phyloP scores from a whole-genome alignment of 2,113 vertebrate species.

The Hucho hucho region DNA sequence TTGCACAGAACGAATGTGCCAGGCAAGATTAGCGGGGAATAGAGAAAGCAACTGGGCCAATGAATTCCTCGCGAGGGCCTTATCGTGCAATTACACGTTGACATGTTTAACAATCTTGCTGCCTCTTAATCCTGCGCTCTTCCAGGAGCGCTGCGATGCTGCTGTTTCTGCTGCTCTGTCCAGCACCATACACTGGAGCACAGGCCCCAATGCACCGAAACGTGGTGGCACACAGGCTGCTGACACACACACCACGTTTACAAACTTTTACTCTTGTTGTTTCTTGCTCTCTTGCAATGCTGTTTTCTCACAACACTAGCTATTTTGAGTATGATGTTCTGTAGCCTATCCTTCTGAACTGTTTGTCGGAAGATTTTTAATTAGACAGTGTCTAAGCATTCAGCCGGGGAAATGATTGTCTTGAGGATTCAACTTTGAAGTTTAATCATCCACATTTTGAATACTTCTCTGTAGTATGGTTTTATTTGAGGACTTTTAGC shows the following conservation, averaged over 20 bases:
- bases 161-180: constrained; percentile 79
- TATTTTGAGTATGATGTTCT: too few relatives aligned
- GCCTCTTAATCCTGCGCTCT: constrained; percentile 99
- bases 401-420: too few relatives aligned
- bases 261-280: constrained; percentile 2
- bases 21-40: constrained; percentile 99
- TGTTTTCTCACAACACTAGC: too few relatives aligned
- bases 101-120: constrained; percentile 99
- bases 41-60: constrained; percentile 99
- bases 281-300: neutral
- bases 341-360: too few relatives aligned
- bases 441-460: too few relatives aligned
- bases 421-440: too few relatives aligned
- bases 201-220: constrained; percentile 67
- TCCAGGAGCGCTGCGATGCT: constrained; percentile 88
- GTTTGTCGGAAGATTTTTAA: too few relatives aligned
- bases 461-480: too few relatives aligned
- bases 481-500: too few relatives aligned
- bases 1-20: constrained; percentile 99
- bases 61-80: constrained; percentile 99
- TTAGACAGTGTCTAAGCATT: too few relatives aligned
- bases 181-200: constrained; percentile 65
- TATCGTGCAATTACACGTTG: constrained; percentile 99
- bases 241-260: constrained; percentile 28
- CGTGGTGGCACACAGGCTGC: constrained; percentile 20